A percentile compares a stretch with the other conserved stretches of the same genome.
phyloP scores from a whole-genome alignment of 2,888 invertebrate genomes.

The Leucophenga montana region DNA sequence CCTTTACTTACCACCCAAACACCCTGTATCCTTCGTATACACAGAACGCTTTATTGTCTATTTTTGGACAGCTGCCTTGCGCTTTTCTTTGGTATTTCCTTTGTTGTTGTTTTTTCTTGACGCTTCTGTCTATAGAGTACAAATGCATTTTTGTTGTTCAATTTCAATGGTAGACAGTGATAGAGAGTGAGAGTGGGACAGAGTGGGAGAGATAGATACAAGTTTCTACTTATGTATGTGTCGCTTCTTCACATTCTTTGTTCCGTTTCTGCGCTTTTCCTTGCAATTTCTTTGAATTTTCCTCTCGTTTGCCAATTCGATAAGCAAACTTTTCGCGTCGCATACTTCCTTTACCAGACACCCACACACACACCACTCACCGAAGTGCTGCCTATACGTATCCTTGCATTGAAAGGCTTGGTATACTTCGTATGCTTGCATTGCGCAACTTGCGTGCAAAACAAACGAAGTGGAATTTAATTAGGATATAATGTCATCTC shows the following conservation, averaged over 20 bases:
- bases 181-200: too few relatives aligned
- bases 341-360: not conserved
- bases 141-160: constrained; percentile 66
- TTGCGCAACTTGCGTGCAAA: too few relatives aligned
- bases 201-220: too few relatives aligned
- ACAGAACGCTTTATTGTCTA: not conserved
- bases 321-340: not conserved
- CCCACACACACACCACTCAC: too few relatives aligned
- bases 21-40: too few relatives aligned
- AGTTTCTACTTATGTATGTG: too few relatives aligned
- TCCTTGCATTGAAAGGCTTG: too few relatives aligned
- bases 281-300: not conserved
- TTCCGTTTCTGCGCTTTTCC: too few relatives aligned
- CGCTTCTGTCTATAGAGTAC: constrained; percentile 48
- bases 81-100: not conserved
- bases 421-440: too few relatives aligned
- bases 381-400: too few relatives aligned
- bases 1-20: not conserved
- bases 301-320: not conserved
- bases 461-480: constrained; percentile 49
- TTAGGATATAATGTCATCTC: constrained; percentile 61
- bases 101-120: constrained; percentile 32
- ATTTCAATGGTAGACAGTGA: constrained; percentile 39
- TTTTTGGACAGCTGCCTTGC: constrained; percentile 18
- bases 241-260: too few relatives aligned